Percentiles rank a stretch among this genome's conserved stretches.
Conservation (phyloP, 2,888 invertebrate genomes). For the Chalcis sispes region DNA sequence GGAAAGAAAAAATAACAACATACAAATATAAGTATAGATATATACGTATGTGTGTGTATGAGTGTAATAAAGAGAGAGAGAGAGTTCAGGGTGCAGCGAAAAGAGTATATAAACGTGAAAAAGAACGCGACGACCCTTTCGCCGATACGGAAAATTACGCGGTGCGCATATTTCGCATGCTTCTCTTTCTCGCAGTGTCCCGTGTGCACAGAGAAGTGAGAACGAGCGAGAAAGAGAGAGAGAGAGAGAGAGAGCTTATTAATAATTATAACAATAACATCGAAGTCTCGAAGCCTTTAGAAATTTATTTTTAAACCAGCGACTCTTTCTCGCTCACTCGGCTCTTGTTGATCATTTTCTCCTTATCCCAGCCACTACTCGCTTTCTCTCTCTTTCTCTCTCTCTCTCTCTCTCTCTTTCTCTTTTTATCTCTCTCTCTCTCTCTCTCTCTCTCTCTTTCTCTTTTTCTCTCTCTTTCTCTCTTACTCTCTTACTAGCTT, state of each 20-base stretch:
- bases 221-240: slow-evolving; percentile 21
- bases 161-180: slow-evolving; percentile 36
- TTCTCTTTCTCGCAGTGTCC: not conserved
- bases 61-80: not conserved
- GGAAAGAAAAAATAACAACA: not conserved
- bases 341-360: slow-evolving; percentile 56
- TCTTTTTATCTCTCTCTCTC: slow-evolving; percentile 16
- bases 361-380: slow-evolving; percentile 40
- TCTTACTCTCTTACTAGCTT: slow-evolving; percentile 25
- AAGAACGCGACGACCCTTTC: slow-evolving; percentile 11
- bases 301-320: slow-evolving; percentile 52
- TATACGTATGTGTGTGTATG: too few species aligned
- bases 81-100: too few species aligned
- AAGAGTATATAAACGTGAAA: slow-evolving; percentile 11
- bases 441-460: slow-evolving; percentile 17
- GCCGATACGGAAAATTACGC: slow-evolving; percentile 24
- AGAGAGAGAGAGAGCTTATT: slow-evolving; percentile 46
- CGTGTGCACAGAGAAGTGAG: not conserved
- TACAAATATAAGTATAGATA: too few species aligned
- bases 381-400: slow-evolving; percentile 32
- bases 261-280: slow-evolving; percentile 54
- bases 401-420: slow-evolving; percentile 17
- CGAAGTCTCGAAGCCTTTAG: slow-evolving; percentile 48
- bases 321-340: slow-evolving; percentile 19
- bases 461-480: slow-evolving; percentile 17